Evolutionary conservation across 2,888 invertebrate species (phyloP).

Genomic region (Panzeria rudis): DNA sequence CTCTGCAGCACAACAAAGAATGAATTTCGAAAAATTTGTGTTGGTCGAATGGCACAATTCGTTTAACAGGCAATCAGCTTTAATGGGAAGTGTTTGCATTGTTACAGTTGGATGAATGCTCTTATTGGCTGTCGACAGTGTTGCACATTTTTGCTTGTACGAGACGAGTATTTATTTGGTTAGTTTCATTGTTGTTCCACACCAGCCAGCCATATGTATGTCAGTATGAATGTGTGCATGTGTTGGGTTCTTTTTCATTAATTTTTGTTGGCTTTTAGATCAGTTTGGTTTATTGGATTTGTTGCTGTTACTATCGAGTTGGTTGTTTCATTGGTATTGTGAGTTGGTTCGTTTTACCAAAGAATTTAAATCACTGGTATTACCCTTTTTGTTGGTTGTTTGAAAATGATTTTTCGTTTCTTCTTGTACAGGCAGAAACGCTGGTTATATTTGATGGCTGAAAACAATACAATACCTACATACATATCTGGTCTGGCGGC

Average conservation of each 20-base stretch:
- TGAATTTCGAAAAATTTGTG: constrained; percentile 84
- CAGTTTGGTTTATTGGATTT: constrained; percentile 46
- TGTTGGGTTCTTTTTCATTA: constrained; percentile 72
- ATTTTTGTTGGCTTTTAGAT: constrained; percentile 46
- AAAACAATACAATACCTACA: constrained; percentile 36
- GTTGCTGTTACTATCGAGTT: constrained; percentile 55
- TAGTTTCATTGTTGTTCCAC: constrained; percentile 62
- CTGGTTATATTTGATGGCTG: constrained; percentile 36
- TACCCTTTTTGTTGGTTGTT: constrained; percentile 23
- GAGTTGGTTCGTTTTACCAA: constrained; percentile 28
- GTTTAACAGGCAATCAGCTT: constrained; percentile 79
- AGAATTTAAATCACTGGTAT: no score
- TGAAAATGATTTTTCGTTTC: constrained; percentile 46
- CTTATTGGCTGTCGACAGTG: constrained; percentile 80
- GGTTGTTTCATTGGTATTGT: constrained; percentile 57
- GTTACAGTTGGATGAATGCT: constrained; percentile 82
- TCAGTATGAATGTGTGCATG: constrained; percentile 29
- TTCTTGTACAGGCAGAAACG: constrained; percentile 37
- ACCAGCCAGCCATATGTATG: constrained; percentile 30
- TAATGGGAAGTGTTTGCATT: constrained; percentile 75
- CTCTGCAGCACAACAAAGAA: constrained; percentile 72
- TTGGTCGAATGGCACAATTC: constrained; percentile 84
- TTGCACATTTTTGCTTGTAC: constrained; percentile 67
- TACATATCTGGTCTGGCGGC: neutral
- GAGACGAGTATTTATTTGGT: constrained; percentile 55